phyloP scores from a whole-genome alignment of 2,113 vertebrate species.

The Rattus rattus region DNA sequence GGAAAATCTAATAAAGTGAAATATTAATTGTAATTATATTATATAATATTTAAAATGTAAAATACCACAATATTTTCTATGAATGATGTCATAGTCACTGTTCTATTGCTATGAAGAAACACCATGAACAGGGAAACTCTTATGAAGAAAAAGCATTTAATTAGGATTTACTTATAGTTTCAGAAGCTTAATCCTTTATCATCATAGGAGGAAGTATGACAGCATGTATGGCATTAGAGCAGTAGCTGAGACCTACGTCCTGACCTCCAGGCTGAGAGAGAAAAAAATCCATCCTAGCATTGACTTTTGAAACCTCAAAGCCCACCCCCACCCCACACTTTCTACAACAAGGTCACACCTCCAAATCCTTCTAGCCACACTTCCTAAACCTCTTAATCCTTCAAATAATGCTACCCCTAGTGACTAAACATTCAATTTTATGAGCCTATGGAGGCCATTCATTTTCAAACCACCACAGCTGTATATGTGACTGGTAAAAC shows the following conservation, averaged over 20 bases:
- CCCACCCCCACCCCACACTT: background rate
- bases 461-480: background rate
- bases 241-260: background rate
- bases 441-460: background rate
- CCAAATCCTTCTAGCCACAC: background rate
- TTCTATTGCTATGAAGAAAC: background rate
- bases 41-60: background rate
- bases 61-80: background rate
- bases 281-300: background rate
- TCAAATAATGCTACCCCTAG: background rate
- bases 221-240: background rate
- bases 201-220: background rate
- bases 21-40: background rate
- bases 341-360: background rate
- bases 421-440: background rate
- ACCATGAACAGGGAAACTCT: background rate
- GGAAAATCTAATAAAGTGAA: conserved; percentile 15
- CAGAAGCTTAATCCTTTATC: background rate
- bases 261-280: background rate
- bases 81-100: background rate
- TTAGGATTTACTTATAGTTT: background rate
- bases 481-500: background rate
- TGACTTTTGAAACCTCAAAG: background rate
- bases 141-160: background rate
- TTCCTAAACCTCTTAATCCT: too few relatives aligned